Conservation (phyloP, 2,888 invertebrate species). For the Allophyes oxyacanthae region DNA sequence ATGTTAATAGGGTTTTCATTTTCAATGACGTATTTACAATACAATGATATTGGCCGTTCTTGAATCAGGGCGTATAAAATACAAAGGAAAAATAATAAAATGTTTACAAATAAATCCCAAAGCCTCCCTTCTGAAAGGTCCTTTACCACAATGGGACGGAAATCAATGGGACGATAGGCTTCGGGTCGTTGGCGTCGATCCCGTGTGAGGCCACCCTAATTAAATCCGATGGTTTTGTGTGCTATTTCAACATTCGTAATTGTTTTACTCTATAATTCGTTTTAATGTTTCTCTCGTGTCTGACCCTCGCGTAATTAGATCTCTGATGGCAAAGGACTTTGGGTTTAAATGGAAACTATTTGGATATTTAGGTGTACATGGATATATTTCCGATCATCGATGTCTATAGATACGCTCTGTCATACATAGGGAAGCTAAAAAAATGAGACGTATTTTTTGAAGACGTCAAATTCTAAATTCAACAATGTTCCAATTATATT, state of each 20-base stretch:
- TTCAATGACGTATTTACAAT: no score
- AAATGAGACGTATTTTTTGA: no score
- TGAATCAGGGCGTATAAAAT: no score
- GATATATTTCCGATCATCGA: background rate
- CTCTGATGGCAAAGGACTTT: slow-evolving; percentile 6
- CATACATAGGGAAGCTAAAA: no score
- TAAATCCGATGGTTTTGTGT: slow-evolving; percentile 63
- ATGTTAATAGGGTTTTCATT: no score
- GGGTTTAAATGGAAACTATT: slow-evolving; percentile 23
- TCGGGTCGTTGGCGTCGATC: slow-evolving; percentile 49
- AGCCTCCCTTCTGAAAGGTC: slow-evolving; percentile 19
- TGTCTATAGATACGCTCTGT: no score
- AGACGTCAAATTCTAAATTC: no score
- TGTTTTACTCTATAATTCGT: slow-evolving; percentile 42
- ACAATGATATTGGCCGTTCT: no score
- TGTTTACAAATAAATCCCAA: slow-evolving; percentile 9
- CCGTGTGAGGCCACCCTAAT: slow-evolving; percentile 68
- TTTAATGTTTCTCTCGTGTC: slow-evolving; percentile 33
- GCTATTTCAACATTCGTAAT: slow-evolving; percentile 50
- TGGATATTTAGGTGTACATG: background rate
- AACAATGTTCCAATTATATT: no score
- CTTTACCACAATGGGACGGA: slow-evolving; percentile 44
- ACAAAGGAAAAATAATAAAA: no score
- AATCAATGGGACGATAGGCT: slow-evolving; percentile 60
- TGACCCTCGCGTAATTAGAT: slow-evolving; percentile 42